Conservation (phyloP, 2,797 vertebrate genomes). For the Sebastes glaucus region DNA sequence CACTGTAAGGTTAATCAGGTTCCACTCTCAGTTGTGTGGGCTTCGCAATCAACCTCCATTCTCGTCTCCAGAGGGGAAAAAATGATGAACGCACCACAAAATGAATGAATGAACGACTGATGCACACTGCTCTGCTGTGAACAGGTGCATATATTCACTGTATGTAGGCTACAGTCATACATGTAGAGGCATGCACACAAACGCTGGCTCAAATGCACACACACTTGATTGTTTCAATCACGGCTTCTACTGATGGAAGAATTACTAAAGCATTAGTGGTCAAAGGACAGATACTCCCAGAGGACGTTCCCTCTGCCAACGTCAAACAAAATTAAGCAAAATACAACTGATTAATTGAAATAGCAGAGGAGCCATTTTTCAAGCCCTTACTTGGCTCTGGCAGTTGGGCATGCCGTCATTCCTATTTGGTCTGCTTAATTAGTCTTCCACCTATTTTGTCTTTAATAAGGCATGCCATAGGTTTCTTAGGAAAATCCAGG, state of each 20-base stretch:
- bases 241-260: constrained; percentile 74
- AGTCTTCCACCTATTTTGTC: constrained; percentile 84
- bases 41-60: constrained; percentile 82
- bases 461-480: constrained; percentile 83
- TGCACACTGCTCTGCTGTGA: not conserved
- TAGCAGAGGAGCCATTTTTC: constrained; percentile 85
- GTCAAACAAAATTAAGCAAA: constrained; percentile 89
- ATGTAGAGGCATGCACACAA: not conserved
- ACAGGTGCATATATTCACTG: constrained; percentile 6
- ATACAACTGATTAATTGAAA: constrained; percentile 89
- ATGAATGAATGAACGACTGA: constrained; percentile 32
- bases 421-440: constrained; percentile 85
- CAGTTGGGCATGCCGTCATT: constrained; percentile 81
- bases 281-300: constrained; percentile 86
- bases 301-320: constrained; percentile 85
- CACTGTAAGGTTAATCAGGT: constrained; percentile 99
- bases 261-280: constrained; percentile 84
- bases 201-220: constrained; percentile 19
- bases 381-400: constrained; percentile 81
- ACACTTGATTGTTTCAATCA: constrained; percentile 80
- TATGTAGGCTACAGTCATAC: constrained; percentile 3
- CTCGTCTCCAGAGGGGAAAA: constrained; percentile 17
- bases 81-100: constrained; percentile 14
- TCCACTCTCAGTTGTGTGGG: constrained; percentile 88
- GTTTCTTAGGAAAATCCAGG: constrained; percentile 76